A percentile compares a stretch with the other conserved stretches of the same genome.
Conservation (phyloP, 2,797 vertebrate species). For the Pipistrellus pipistrellus region DNA sequence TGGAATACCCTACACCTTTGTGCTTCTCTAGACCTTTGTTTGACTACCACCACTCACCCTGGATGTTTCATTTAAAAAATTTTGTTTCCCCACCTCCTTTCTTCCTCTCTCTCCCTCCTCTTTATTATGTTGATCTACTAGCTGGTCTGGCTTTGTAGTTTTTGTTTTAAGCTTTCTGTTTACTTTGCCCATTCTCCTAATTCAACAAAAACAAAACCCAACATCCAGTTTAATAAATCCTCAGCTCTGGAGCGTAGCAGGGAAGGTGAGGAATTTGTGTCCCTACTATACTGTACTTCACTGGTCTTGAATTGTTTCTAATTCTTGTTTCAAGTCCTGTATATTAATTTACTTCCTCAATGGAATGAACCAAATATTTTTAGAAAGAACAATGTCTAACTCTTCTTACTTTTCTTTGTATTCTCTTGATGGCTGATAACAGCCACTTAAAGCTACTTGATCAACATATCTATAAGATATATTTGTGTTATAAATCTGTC, state of each 20-base stretch:
- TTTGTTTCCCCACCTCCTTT: not conserved
- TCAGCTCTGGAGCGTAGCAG: not conserved
- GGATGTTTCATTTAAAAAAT: not conserved
- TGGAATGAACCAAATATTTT: not conserved
- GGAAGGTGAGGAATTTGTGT: not conserved
- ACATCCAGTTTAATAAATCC: not conserved
- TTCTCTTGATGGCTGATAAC: not conserved
- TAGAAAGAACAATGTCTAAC: slow-evolving; percentile 9
- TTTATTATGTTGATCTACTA: not conserved
- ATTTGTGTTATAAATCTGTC: not conserved
- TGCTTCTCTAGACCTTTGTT: not conserved
- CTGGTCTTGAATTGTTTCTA: not conserved
- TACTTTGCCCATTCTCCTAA: not conserved
- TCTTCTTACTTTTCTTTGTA: slow-evolving; percentile 21
- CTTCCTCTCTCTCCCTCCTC: not conserved
- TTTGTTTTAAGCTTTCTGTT: not conserved
- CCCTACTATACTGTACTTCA: not conserved
- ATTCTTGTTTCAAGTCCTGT: not conserved
- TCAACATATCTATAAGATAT: not conserved
- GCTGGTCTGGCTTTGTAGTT: not conserved
- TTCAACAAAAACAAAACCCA: not conserved
- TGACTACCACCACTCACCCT: not conserved
- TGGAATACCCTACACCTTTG: not conserved
- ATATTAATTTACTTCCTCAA: not conserved
- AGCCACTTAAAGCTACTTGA: not conserved